phyloP scores from a whole-genome alignment of 2,888 invertebrate species.

The Pachymerium ferrugineum region DNA sequence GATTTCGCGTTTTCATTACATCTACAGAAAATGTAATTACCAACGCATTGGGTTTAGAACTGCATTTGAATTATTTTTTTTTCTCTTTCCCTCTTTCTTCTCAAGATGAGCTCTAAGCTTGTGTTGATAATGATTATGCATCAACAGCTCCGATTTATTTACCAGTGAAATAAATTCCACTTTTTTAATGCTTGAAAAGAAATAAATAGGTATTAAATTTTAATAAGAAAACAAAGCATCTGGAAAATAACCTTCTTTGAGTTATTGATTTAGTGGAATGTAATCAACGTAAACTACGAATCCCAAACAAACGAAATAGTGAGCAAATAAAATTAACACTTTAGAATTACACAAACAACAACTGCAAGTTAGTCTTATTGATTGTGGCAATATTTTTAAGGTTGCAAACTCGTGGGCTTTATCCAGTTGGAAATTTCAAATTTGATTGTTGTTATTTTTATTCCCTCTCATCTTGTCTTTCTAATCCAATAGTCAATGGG shows the following conservation, averaged over 20 bases:
- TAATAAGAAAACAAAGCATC: no score
- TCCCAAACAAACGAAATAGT: no score
- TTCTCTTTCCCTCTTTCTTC: neutral
- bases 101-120: neutral
- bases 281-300: no score
- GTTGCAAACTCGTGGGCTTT: neutral
- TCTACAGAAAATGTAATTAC: conserved; percentile 9
- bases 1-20: conserved; percentile 1
- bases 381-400: no score
- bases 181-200: no score
- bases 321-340: no score
- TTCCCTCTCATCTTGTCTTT: neutral
- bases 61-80: neutral
- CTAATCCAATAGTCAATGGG: conserved; percentile 19
- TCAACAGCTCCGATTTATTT: neutral
- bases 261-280: no score
- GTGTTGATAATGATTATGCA: conserved; percentile 5
- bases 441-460: neutral
- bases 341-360: neutral
- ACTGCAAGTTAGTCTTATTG: no score
- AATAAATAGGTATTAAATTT: no score
- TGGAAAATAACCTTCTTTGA: no score
- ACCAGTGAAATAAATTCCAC: neutral
- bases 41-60: neutral
- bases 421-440: neutral